A percentile compares a stretch with the other conserved stretches of the same genome.
phyloP scores from a whole-genome alignment of 53 echinoderm and acorn worm genomes.

The Patiria pectinifera region DNA sequence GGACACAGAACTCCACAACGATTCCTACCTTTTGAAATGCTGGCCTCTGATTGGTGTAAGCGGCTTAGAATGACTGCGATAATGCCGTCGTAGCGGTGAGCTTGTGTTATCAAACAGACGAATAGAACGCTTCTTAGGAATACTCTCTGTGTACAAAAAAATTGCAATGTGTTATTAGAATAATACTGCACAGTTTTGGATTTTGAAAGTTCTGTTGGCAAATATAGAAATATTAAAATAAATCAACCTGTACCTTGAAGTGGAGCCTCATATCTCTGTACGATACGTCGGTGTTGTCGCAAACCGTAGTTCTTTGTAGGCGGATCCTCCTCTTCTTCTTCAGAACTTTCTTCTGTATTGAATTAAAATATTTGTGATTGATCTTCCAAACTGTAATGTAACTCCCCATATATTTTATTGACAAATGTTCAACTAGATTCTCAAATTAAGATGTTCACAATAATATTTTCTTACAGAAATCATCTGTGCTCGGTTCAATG shows the following conservation, averaged over 20 bases:
- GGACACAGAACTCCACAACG: neutral
- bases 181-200: too few relatives aligned
- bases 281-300: slow-evolving; percentile 73
- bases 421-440: too few relatives aligned
- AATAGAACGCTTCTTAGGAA: slow-evolving; percentile 60
- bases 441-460: too few relatives aligned
- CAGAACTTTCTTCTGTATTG: slow-evolving; percentile 65
- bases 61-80: slow-evolving; percentile 66
- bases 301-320: slow-evolving; percentile 71
- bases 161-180: neutral
- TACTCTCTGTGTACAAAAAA: slow-evolving; percentile 48
- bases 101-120: slow-evolving; percentile 76
- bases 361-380: neutral
- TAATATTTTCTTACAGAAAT: too few relatives aligned
- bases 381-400: neutral
- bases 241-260: slow-evolving; percentile 50
- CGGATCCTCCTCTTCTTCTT: slow-evolving; percentile 66
- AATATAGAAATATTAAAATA: neutral
- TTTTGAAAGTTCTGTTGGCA: neutral
- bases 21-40: slow-evolving; percentile 65
- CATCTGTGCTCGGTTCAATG: too few relatives aligned
- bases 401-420: neutral
- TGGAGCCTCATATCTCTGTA: slow-evolving; percentile 79
- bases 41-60: slow-evolving; percentile 88
- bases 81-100: slow-evolving; percentile 76